A percentile compares a stretch with the other conserved stretches of the same genome.
Conservation (phyloP, 2,888 invertebrate species). For the Nectonema munidae region DNA sequence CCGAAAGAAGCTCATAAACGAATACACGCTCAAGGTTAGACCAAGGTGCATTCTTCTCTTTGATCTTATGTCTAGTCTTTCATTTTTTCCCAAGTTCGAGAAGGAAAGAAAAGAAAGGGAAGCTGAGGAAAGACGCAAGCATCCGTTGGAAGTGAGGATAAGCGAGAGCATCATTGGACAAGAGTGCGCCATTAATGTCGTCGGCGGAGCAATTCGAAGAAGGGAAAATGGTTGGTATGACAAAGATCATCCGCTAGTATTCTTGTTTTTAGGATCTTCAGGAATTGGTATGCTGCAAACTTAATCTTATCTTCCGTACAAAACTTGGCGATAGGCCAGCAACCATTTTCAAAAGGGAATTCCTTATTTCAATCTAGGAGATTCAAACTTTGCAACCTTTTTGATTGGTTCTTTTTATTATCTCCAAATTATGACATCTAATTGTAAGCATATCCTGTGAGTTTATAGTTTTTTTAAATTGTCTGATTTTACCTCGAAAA, state of each 20-base stretch:
- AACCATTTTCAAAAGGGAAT: too few relatives aligned
- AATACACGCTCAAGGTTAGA: constrained; percentile 20
- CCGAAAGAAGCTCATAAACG: constrained; percentile 31
- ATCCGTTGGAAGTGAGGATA: constrained; percentile 47
- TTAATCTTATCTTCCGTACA: too few relatives aligned
- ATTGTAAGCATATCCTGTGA: too few relatives aligned
- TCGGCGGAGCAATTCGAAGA: constrained; percentile 42
- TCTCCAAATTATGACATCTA: too few relatives aligned
- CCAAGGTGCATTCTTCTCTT: too few relatives aligned
- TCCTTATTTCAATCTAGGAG: constrained; percentile 6
- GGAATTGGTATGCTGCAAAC: constrained; percentile 44
- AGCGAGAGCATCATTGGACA: constrained; percentile 53
- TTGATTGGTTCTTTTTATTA: too few relatives aligned
- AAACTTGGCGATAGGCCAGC: too few relatives aligned
- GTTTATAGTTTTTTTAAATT: too few relatives aligned
- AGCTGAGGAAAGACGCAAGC: constrained; percentile 41
- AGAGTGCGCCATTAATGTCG: constrained; percentile 42
- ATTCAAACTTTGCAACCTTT: too few relatives aligned
- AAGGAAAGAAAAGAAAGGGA: constrained; percentile 31
- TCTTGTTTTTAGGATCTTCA: constrained; percentile 61
- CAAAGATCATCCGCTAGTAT: constrained; percentile 60
- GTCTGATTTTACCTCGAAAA: too few relatives aligned
- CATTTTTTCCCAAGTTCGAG: constrained; percentile 17
- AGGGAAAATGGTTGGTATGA: constrained; percentile 76
- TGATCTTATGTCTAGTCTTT: constrained; percentile 2